Base-by-base conservation (phyloP, 2,888 invertebrate genomes). In the Blastobasis lacticolella region DNA sequence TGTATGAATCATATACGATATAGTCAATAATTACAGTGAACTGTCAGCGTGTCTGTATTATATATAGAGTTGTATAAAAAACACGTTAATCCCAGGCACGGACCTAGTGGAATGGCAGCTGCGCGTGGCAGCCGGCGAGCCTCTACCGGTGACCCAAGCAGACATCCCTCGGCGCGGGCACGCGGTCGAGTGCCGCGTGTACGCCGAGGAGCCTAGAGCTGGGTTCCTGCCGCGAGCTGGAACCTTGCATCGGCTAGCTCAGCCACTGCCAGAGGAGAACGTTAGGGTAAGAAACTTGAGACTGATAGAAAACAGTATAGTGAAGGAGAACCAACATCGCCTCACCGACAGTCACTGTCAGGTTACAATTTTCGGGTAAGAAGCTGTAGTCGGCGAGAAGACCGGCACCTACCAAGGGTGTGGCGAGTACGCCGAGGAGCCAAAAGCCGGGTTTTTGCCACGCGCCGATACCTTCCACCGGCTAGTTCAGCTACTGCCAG, bases 51-150 rank as follows among this genome's bases (percentile, higher is more conserved):
- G 23, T 23, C n/a, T n/a, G n/a, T n/a, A n/a, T n/a, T n/a, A n/a
- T n/a, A n/a, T n/a, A n/a, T n/a, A n/a, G n/a, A n/a, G n/a, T n/a
- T n/a, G n/a, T n/a, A 23, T 23, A 23, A 23, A 8, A 42, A 42
- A 42, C 4, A 9, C 42, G 9, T 5, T 9, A 9, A 5, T 60
- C 54, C 4, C 61, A 91, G 91, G 92, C 10, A 94, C 95, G 0
- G 99, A 99, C 88, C 90, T 99, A 57, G 99, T 99, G 0, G 98
- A 99, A 75, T 99, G 99, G 99, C 99, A 99, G 81, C 83, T 97
- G 6, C 91, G 92, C 73, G 92, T 98, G 46, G 98, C 99, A 0
- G 90, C 94, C 40, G 98, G 98, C 0, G 96, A 97, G 72, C 89
- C 90, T 45, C 81, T 99, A 9, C 98, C 98, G 0, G 60, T 80